These are phyloP conservation scores for Taeniopygia guttata DNA, from an alignment of 2,797 vertebrate species.

Conservation along the genomic window DNA sequence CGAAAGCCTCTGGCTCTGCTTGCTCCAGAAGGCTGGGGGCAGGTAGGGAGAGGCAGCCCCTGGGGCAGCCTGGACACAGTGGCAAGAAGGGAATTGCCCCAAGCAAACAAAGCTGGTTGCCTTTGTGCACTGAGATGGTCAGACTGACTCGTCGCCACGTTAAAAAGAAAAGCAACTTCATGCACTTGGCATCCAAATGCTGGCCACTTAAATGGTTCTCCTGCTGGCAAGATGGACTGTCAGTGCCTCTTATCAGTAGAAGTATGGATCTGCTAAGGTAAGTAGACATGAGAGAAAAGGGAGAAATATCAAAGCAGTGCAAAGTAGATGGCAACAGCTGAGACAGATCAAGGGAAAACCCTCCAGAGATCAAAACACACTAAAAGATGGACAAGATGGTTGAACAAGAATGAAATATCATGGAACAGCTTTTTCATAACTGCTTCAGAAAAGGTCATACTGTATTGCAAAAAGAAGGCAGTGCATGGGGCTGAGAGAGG, in stretches of 20 bases:
- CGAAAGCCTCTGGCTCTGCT: rapidly evolving
- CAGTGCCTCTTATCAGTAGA: not conserved
- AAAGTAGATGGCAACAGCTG: not conserved
- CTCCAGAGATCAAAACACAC: conserved; percentile 38
- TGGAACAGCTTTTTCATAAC: not conserved
- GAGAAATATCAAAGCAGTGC: conserved; percentile 26
- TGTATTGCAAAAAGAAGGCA: not conserved
- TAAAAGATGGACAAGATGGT: conserved; percentile 10
- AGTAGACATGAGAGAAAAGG: not conserved
- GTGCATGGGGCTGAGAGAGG: not conserved
- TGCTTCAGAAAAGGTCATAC: conserved; percentile 35
- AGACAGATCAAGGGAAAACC: conserved; percentile 12
- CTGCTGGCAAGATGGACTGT: not conserved
- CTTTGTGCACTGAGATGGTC: not conserved
- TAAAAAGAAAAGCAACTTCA: not conserved
- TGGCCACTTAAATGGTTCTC: not conserved
- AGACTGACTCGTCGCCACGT: not conserved
- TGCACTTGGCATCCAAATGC: not conserved
- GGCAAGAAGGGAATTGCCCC: not conserved
- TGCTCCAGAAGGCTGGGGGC: not conserved
- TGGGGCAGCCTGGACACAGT: rapidly evolving
- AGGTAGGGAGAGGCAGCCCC: not conserved
- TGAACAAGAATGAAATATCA: conserved; percentile 33
- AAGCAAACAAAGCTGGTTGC: not conserved
- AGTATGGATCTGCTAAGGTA: not conserved